Evolutionary conservation across 2,113 vertebrate species (phyloP), one percentile per base, ranked within the genome.

Genomic region (Pituophis catenifer): DNA sequence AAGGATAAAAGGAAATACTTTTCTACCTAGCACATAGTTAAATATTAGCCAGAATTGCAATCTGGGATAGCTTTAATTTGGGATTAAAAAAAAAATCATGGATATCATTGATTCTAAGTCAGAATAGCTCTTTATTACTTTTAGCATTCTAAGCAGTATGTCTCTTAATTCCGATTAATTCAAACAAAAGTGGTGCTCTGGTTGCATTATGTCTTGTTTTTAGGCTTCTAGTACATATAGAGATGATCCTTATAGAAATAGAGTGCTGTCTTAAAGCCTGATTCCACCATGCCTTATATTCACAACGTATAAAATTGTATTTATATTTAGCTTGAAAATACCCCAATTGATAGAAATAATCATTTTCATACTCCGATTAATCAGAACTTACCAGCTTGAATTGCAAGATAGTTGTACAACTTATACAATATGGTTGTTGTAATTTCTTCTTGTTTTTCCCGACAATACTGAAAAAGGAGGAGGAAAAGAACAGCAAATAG

Each of bases 381-480:
- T 11, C 26, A 92, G 86, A 92, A 97, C 98, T 97, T 93, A 98
- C 98, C 98, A 0, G 98, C 98, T 95, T 98, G 97, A 94, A 97
- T 1, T 1, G 98, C 97, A 96, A 98, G 96, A 97, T 98, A 98
- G 94, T 93, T 97, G 96, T 98, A 98, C 21, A 98, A 90, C 92
- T 98, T 97, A 0, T 98, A 97, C 94, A 98, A 96, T 94, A 98
- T 8, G 0, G 96, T 96, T 95, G 98, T 95, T 90, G 96, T 44
- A 19, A 95, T 12, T 0, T 98, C 97, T 96, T 97, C 98, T 94
- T 98, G 97, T 95, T 98, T 97, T 93, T 95, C 95, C 93, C 96
- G 97, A 92, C 98, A 98, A 97, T 97, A 98, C 98, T 98, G 97
- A 26, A 94, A 96, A 91, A 9, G 33, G 17, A 38, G 7, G 94